These are phyloP conservation scores for Poeciliopsis paucimaculata DNA, from an alignment of 2,797 vertebrate species.

Conservation along the genomic window DNA sequence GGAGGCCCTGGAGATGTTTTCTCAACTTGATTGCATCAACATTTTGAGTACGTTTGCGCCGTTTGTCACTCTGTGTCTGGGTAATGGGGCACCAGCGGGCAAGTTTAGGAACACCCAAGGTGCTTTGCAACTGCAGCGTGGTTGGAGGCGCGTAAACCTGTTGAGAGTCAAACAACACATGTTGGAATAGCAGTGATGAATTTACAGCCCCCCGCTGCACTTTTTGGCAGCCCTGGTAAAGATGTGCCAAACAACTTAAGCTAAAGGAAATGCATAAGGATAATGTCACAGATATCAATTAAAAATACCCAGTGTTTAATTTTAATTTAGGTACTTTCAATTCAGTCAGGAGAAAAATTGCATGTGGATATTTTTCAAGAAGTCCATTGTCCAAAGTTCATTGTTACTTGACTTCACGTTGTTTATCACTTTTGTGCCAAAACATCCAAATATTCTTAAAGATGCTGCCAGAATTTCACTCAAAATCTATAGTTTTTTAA, in stretches of 20 bases:
- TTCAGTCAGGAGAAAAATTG: not conserved
- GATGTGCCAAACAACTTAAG: not conserved
- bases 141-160: constrained; percentile 80
- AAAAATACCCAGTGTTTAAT: not conserved
- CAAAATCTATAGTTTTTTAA: not conserved
- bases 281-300: not conserved
- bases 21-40: constrained; percentile 85
- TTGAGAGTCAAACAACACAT: constrained; percentile 78
- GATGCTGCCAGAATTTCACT: not conserved
- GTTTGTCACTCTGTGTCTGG: constrained; percentile 84
- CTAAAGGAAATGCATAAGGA: not conserved
- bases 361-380: too few relatives aligned
- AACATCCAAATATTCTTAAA: not conserved
- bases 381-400: not conserved
- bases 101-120: constrained; percentile 86
- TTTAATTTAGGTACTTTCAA: not conserved
- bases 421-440: not conserved
- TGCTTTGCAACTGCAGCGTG: constrained; percentile 79
- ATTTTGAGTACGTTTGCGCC: constrained; percentile 80
- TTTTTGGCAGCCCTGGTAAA: not conserved
- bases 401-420: not conserved
- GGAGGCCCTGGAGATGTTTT: constrained; percentile 87
- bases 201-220: constrained; percentile 20
- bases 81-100: constrained; percentile 86
- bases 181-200: constrained; percentile 80